Conservation (phyloP, 2,888 invertebrate genomes). For the Acanthoscelides obtectus region DNA sequence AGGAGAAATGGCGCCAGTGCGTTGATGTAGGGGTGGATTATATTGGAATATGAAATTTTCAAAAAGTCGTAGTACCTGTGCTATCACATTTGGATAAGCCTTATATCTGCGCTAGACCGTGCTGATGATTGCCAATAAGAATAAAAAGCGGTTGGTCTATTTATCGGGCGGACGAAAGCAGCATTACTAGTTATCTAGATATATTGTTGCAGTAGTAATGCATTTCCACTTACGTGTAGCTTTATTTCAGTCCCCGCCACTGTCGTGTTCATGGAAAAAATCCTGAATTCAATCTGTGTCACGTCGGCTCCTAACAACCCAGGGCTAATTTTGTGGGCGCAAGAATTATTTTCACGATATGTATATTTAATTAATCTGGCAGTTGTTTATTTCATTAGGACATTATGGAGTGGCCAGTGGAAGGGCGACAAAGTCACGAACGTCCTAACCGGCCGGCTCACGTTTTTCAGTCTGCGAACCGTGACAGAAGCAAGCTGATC, state of each 20-base stretch:
- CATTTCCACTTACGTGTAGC: too few relatives aligned
- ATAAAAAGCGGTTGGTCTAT: too few relatives aligned
- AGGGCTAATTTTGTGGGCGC: constrained; percentile 24
- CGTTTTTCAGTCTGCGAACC: not conserved
- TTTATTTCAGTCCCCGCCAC: not conserved
- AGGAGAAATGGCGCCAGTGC: too few relatives aligned
- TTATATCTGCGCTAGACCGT: too few relatives aligned
- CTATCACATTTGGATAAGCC: too few relatives aligned
- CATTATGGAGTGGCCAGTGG: constrained; percentile 11
- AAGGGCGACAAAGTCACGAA: constrained; percentile 16
- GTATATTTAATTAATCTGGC: constrained; percentile 28
- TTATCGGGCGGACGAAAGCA: too few relatives aligned
- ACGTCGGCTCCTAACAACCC: constrained; percentile 22
- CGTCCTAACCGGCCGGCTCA: not conserved
- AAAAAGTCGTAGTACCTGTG: too few relatives aligned
- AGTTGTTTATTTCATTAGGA: constrained; percentile 22
- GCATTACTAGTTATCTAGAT: too few relatives aligned
- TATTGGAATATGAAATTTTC: too few relatives aligned
- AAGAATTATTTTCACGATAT: constrained; percentile 28
- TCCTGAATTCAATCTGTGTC: constrained; percentile 33
- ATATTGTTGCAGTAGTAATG: too few relatives aligned
- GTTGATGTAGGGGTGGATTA: too few relatives aligned
- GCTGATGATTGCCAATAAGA: too few relatives aligned
- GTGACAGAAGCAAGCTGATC: not conserved
- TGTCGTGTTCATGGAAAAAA: not conserved